Conservation (phyloP, 2,113 vertebrate species). For the Corydoras maculifer region DNA sequence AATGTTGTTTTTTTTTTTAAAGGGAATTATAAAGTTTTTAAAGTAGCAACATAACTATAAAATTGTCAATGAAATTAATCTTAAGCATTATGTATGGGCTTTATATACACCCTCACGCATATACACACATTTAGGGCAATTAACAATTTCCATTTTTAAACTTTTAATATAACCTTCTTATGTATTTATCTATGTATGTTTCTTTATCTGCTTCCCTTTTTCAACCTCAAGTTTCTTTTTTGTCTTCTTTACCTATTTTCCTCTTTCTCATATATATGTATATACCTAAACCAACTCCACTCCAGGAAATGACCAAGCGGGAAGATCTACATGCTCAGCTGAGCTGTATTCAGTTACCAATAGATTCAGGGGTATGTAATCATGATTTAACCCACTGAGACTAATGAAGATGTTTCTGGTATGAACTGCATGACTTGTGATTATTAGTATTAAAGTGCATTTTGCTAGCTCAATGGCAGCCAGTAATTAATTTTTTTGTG, state of each 20-base stretch:
- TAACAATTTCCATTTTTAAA: too few relatives aligned
- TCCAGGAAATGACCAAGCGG: constrained; percentile 91
- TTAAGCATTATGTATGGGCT: too few relatives aligned
- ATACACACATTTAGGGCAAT: too few relatives aligned
- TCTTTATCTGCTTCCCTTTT: not conserved
- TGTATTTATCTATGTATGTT: too few relatives aligned
- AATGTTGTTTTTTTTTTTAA: too few relatives aligned
- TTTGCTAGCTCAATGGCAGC: constrained; percentile 3
- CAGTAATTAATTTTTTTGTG: constrained; percentile 23
- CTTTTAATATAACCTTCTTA: too few relatives aligned
- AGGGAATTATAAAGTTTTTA: too few relatives aligned
- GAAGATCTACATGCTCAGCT: constrained; percentile 93
- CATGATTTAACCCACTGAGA: constrained; percentile 53
- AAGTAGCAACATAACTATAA: too few relatives aligned
- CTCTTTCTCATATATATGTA: constrained; percentile 29
- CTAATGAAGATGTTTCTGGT: constrained; percentile 44
- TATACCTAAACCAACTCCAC: constrained; percentile 62
- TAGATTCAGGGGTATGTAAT: constrained; percentile 94
- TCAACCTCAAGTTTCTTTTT: not conserved
- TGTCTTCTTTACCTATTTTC: not conserved
- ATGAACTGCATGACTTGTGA: constrained; percentile 58
- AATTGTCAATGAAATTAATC: too few relatives aligned
- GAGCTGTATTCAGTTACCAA: constrained; percentile 97
- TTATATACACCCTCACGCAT: too few relatives aligned
- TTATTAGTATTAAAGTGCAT: constrained; percentile 55